Base-by-base conservation (phyloP, 2,113 vertebrate species). In the Speoplatyrhinus poulsoni region DNA sequence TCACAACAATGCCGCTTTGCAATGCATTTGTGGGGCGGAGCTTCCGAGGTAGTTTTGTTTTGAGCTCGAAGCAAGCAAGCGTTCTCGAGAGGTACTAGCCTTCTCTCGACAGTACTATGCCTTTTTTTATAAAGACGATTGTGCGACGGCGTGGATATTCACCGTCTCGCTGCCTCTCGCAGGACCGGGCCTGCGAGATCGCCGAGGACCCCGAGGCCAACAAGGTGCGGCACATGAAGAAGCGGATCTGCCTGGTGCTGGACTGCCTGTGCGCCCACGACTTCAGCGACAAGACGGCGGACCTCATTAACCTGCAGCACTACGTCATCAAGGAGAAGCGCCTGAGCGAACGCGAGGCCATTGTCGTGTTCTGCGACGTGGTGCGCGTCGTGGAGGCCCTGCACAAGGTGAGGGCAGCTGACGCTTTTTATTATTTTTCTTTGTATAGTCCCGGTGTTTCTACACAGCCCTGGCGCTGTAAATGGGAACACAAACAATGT, bases 271-370 rank as follows among this genome's bases (percentile, higher is more conserved):
- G 96, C 62, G 96, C 97, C 6, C 97, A 99, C 0, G 97, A 99
- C 88, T 98, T 98, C 89, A 98, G 96, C 0, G 96, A 97, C 91
- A 98, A 96, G 87, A 98, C 97, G 0, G 97, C 96, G 0, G 98
- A 99, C 88, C 93, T 99, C 77, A 99, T 99, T 87, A 99, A 99
- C 86, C 93, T 99, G 67, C 98, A 99, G 92, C 97, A 99, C 89
- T 99, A 99, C 0, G 98, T 99, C 83, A 99, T 99, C 79, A 99
- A 98, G 76, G 98, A 99, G 90, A 99, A 99, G 85, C 84, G 98
- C 9, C 94, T 99, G 12, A 96, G 96, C 0, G 98, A 99, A 87
- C 90, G 96, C 1, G 98, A 99, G 88, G 96, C 98, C 0, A 96
- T 99, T 0, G 95, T 99, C 84, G 98, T 99, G 85, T 99, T 99